Evolutionary conservation across 2,113 vertebrate species (phyloP).

Genomic region (Urocitellus parryii): DNA sequence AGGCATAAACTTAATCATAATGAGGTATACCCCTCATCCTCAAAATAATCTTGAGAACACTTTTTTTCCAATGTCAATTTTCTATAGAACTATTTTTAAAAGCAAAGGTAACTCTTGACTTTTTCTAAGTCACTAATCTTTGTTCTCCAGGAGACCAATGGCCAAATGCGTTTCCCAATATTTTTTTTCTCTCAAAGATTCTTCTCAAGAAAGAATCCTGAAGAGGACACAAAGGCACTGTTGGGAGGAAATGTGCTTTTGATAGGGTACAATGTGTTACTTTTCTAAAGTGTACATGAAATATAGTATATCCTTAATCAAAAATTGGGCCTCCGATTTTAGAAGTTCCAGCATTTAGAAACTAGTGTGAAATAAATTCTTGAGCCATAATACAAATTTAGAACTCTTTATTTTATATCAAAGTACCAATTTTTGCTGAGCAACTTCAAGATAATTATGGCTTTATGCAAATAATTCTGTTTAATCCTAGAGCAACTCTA

Average conservation of each 20-base stretch:
- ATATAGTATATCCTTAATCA: not conserved
- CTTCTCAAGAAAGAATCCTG: not conserved
- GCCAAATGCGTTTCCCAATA: not conserved
- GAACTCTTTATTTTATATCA: not conserved
- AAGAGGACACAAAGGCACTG: not conserved
- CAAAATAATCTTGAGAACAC: not conserved
- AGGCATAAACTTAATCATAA: not conserved
- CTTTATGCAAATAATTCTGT: constrained; percentile 33
- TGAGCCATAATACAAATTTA: not conserved
- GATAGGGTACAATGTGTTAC: not conserved
- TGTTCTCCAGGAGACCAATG: not conserved
- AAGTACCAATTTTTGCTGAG: constrained; percentile 46
- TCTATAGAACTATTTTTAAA: not conserved
- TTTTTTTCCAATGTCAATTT: not conserved
- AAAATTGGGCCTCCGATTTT: not conserved
- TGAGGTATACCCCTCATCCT: not conserved
- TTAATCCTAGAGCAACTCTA: not conserved
- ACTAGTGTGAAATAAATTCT: not conserved
- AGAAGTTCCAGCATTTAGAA: not conserved
- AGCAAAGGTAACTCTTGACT: not conserved
- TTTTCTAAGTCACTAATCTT: not conserved
- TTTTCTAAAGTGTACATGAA: not conserved
- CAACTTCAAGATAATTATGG: constrained; percentile 27
- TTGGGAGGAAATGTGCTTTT: not conserved
- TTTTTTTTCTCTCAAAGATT: not conserved